These are phyloP conservation scores for Pseudococcus jackbeardsleyi DNA, from an alignment of 2,888 invertebrate species.

Conservation along the genomic window DNA sequence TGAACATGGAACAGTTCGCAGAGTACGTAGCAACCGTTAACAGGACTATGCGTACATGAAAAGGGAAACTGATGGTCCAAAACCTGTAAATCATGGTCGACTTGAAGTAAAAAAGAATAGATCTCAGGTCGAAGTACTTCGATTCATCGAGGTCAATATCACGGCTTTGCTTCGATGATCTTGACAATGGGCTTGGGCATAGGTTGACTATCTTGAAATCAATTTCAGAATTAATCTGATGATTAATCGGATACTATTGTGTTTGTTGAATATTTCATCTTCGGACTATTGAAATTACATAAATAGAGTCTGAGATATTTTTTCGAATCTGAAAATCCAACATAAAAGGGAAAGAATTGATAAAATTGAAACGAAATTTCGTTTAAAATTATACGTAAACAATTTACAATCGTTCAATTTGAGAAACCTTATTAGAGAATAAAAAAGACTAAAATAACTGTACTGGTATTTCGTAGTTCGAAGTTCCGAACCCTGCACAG, in stretches of 20 bases:
- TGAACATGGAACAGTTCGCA: background rate
- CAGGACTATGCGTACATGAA: conserved; percentile 8
- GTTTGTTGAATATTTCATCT: background rate
- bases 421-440: background rate
- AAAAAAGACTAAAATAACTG: background rate
- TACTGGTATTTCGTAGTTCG: background rate
- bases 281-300: background rate
- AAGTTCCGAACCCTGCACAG: background rate
- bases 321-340: background rate
- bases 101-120: conserved; percentile 20
- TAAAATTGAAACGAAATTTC: background rate
- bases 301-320: background rate
- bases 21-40: conserved; percentile 12
- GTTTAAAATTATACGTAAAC: background rate
- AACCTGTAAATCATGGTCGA: conserved; percentile 46
- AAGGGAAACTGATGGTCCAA: conserved; percentile 24
- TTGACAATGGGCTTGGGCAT: background rate
- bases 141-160: conserved; percentile 53
- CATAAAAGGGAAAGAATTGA: background rate
- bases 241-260: background rate
- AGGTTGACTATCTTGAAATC: background rate
- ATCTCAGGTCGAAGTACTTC: conserved; percentile 43
- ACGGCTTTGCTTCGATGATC: conserved; percentile 18
- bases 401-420: background rate
- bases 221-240: conserved; percentile 7